These are phyloP conservation scores for Asbolus verrucosus DNA, from an alignment of 1,140 invertebrate genomes.

Conservation along the genomic window DNA sequence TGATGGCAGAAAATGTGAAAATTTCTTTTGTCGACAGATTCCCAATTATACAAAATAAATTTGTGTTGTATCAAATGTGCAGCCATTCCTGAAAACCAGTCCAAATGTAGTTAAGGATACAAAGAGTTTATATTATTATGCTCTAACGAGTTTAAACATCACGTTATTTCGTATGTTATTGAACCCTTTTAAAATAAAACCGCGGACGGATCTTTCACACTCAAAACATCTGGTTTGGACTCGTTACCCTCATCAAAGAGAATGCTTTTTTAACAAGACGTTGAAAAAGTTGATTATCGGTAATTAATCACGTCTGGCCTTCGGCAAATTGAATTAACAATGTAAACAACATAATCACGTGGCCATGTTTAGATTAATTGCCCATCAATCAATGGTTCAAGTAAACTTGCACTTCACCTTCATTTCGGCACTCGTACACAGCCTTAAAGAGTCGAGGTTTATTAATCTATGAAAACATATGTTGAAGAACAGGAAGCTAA, in stretches of 20 bases:
- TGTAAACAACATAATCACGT: conserved; percentile 6
- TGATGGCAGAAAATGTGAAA: too few relatives aligned
- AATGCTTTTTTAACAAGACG: background rate
- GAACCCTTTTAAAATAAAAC: too few relatives aligned
- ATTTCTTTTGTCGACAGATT: too few relatives aligned
- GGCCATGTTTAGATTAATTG: background rate
- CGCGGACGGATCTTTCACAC: too few relatives aligned
- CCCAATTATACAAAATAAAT: too few relatives aligned
- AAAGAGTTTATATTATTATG: too few relatives aligned
- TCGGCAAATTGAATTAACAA: conserved; percentile 15
- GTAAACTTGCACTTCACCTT: background rate
- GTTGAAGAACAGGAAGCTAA: conserved; percentile 8
- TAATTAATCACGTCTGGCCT: conserved; percentile 15
- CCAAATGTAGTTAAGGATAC: too few relatives aligned
- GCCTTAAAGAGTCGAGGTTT: background rate
- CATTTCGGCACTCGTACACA: background rate
- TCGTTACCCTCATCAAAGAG: too few relatives aligned
- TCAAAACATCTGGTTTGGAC: background rate
- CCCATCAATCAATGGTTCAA: conserved; percentile 2
- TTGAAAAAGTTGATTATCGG: background rate
- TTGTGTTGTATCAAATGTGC: too few relatives aligned
- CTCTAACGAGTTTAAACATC: too few relatives aligned
- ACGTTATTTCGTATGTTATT: too few relatives aligned
- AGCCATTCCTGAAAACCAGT: too few relatives aligned
- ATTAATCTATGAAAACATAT: conserved; percentile 8